phyloP scores from a whole-genome alignment of 2,113 vertebrate genomes.

The Fregetta grallaria region DNA sequence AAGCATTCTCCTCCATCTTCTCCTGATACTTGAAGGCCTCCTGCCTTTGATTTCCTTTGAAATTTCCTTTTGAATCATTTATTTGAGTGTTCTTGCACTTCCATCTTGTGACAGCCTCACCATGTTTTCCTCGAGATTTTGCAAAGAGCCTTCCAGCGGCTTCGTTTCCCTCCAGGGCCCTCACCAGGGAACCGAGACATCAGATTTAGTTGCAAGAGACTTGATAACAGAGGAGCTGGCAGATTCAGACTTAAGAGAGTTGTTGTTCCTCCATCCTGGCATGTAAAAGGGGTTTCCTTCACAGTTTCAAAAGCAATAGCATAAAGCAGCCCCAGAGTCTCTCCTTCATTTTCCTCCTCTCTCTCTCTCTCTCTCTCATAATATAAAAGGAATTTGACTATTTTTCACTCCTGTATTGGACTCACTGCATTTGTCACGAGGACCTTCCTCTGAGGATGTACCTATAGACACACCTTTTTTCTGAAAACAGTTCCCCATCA shows the following conservation, averaged over 20 bases:
- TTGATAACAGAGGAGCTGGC: not conserved
- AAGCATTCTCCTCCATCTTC: not conserved
- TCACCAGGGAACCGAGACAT: not conserved
- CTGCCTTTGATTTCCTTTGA: not conserved
- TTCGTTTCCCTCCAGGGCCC: not conserved
- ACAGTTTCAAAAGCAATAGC: not conserved
- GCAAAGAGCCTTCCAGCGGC: not conserved
- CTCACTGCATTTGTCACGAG: not conserved
- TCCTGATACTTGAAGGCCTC: not conserved
- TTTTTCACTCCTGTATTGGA: not conserved
- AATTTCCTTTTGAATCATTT: not conserved
- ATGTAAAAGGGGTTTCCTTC: not conserved
- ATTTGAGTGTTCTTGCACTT: not conserved
- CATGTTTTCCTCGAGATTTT: not conserved
- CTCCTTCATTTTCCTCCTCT: not conserved
- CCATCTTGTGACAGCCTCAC: not conserved
- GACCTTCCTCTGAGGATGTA: not conserved
- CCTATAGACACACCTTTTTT: not conserved
- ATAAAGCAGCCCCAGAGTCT: not conserved
- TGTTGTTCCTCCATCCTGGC: not conserved
- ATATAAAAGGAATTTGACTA: not conserved
- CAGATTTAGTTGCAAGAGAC: not conserved
- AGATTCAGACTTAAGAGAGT: not conserved
- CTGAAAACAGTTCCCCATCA: not conserved
- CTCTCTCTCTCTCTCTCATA: not conserved